These are phyloP conservation scores for Aldabrachelys gigantea DNA, from an alignment of 2,113 vertebrate species.

Conservation along the genomic window DNA sequence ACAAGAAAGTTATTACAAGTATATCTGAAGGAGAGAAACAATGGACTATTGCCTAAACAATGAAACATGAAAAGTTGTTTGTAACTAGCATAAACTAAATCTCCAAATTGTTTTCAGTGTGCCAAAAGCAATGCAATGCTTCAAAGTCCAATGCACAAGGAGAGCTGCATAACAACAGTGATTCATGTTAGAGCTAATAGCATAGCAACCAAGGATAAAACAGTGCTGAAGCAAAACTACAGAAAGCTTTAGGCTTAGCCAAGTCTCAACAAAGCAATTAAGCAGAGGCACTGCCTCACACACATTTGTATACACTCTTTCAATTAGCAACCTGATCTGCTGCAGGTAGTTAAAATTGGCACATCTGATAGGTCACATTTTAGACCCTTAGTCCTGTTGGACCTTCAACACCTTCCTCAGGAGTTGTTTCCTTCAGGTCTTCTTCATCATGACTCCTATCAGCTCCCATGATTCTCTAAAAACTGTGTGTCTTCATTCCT, in stretches of 20 bases:
- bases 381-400: not conserved
- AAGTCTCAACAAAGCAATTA: not conserved
- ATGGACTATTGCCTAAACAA: not conserved
- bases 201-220: conserved; percentile 11
- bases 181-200: not conserved
- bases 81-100: not conserved
- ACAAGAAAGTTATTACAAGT: not conserved
- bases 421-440: conserved; percentile 49
- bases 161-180: not conserved
- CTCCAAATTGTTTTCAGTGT: not conserved
- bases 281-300: conserved; percentile 11
- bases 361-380: conserved; percentile 19
- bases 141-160: not conserved
- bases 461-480: not conserved
- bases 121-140: not conserved
- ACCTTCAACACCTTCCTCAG: conserved; percentile 16
- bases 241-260: conserved; percentile 11
- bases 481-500: not conserved
- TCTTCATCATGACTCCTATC: not conserved
- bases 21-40: not conserved
- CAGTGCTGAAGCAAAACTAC: conserved; percentile 30
- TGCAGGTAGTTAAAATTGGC: conserved; percentile 38
- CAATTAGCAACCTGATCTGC: conserved; percentile 49
- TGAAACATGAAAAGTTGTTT: not conserved
- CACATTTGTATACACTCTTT: conserved; percentile 39